Evolutionary conservation across 2,113 vertebrate genomes (phyloP), one percentile per base, ranked within the genome.

Genomic region (Tachycineta bicolor): DNA sequence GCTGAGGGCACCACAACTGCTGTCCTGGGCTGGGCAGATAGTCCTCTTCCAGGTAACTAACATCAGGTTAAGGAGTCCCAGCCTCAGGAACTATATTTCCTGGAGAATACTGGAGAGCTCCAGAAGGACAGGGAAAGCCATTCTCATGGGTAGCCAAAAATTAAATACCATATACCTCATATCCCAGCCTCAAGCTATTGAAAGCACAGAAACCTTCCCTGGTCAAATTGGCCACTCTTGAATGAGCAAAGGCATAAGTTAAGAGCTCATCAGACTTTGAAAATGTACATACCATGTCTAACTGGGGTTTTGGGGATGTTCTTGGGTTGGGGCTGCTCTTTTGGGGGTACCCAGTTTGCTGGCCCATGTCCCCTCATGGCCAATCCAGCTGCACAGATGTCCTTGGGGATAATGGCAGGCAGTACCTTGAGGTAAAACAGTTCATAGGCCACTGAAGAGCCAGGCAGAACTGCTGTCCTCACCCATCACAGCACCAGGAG

Each of bases 361-460:
- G 5, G 16, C 26, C 28, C 1, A 1, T 22, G 20, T 41, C 29
- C 24, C 18, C 5, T 52, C 39, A 67, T 1, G 1, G 26, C 37
- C 37, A 26, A 4, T 59, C 8, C 47, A 49, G 22, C 25, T 52
- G 33, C 33, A 28, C 1, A 3, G 21, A 37, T n/a, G 16, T n/a
- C 39, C 21, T 14, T n/a, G 37, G 22, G 39, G 20, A 69, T 14
- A 17, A 37, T 5, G 7, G 17, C 50, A 29, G 26, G 23, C 44
- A 86, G 58, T 12, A 20, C 6, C 23, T 34, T 0, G 1, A 29
- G 10, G 46, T 21, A 33, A 59, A 83, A 20, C 18, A n/a, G 10
- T 22, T 65, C 2, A 2, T 8, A 71, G 34, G 9, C 13, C 25
- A 8, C 0, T 4, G 1, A 50, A 46, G 9, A 33, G 12, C 9